Conservation (phyloP, 37 sponge, comb jelly and placozoan genomes). For the Halichondria panicea region DNA sequence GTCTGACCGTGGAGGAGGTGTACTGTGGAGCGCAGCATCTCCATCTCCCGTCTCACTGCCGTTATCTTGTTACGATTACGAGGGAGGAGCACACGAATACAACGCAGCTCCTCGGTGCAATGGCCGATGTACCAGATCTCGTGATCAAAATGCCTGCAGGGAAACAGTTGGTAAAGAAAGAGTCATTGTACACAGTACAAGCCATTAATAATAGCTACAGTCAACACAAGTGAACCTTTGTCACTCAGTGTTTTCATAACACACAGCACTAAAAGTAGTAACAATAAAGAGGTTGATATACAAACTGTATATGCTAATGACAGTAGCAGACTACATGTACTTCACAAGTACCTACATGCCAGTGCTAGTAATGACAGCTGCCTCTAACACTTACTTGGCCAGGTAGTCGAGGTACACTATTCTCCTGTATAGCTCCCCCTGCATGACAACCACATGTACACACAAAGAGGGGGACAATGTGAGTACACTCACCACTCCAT, state of each 20-base stretch:
- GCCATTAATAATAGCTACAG: neutral
- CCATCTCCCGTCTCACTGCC: slow-evolving; percentile 67
- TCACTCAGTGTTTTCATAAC: too few relatives aligned
- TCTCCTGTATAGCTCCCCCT: slow-evolving; percentile 72
- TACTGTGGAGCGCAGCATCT: slow-evolving; percentile 52
- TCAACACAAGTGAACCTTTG: too few relatives aligned
- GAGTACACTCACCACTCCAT: slow-evolving; percentile 68
- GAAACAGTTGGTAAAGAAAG: neutral
- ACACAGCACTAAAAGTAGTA: neutral
- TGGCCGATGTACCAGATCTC: slow-evolving; percentile 66
- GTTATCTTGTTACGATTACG: slow-evolving; percentile 53
- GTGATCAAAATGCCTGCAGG: slow-evolving; percentile 70
- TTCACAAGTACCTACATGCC: neutral
- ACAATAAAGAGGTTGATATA: too few relatives aligned
- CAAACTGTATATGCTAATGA: too few relatives aligned
- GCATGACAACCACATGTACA: neutral
- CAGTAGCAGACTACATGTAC: too few relatives aligned
- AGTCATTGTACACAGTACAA: too few relatives aligned
- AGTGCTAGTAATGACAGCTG: neutral
- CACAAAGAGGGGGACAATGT: neutral
- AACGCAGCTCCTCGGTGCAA: slow-evolving; percentile 55
- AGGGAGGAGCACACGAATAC: slow-evolving; percentile 51
- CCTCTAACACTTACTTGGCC: slow-evolving; percentile 69
- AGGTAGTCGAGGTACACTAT: slow-evolving; percentile 73
- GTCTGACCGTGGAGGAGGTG: slow-evolving; percentile 67